A percentile compares a stretch with the other conserved stretches of the same genome.
Conservation (phyloP, 2,888 invertebrate species). For the Apodemia duryi region DNA sequence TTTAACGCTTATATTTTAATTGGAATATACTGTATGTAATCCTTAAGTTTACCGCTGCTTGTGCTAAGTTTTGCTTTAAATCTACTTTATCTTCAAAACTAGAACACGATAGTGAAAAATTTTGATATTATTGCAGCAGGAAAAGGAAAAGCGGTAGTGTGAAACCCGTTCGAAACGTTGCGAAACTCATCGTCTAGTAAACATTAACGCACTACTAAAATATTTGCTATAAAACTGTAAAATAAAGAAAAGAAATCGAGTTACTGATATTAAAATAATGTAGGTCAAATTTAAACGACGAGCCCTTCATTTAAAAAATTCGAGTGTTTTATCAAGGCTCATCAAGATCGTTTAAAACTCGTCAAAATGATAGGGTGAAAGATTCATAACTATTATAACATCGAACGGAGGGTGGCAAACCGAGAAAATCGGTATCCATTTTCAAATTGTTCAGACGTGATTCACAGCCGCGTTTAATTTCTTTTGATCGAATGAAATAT, state of each 20-base stretch:
- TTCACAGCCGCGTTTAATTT: conserved; percentile 11
- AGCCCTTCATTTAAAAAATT: background rate
- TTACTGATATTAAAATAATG: background rate
- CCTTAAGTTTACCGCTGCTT: too few relatives aligned
- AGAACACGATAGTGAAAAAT: too few relatives aligned
- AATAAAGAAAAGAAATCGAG: background rate
- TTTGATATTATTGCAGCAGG: too few relatives aligned
- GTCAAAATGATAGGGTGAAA: conserved; percentile 30
- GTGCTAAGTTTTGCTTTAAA: too few relatives aligned
- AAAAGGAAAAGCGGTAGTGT: too few relatives aligned
- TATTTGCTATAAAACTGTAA: background rate
- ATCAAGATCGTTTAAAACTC: conserved; percentile 8
- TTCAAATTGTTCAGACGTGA: conserved; percentile 61
- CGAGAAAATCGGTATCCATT: conserved; percentile 54
- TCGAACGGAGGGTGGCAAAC: conserved; percentile 34
- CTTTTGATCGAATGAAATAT: conserved; percentile 14
- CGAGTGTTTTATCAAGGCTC: conserved; percentile 3
- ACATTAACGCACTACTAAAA: too few relatives aligned
- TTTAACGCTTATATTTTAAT: too few relatives aligned
- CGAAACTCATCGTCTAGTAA: too few relatives aligned
- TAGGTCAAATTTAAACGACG: background rate
- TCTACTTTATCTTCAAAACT: too few relatives aligned
- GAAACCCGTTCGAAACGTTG: too few relatives aligned
- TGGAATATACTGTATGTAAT: too few relatives aligned
- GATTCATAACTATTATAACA: conserved; percentile 33